phyloP scores from a whole-genome alignment of 2,888 invertebrate genomes.

The Liodrosophila aerea region DNA sequence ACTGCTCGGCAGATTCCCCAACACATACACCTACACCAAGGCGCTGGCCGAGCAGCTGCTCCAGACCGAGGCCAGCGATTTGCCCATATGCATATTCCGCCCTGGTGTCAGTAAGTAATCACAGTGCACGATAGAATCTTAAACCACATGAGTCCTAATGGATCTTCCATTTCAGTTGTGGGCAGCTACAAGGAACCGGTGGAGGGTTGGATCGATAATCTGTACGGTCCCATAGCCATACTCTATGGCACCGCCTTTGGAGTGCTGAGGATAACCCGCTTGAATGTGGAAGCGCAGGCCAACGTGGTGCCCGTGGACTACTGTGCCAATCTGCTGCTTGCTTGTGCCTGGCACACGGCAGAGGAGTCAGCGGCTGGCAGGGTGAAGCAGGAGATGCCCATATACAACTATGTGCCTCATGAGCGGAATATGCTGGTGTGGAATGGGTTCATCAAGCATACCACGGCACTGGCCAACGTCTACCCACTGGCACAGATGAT shows the following conservation, averaged over 20 bases:
- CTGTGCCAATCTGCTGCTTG: slow-evolving; percentile 82
- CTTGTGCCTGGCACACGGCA: slow-evolving; percentile 82
- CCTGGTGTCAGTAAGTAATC: slow-evolving; percentile 86
- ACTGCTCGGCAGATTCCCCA: slow-evolving; percentile 83
- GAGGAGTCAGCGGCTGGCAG: background rate
- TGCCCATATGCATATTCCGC: slow-evolving; percentile 87
- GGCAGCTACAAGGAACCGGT: slow-evolving; percentile 84
- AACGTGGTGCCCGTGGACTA: slow-evolving; percentile 83
- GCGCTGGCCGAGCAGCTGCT: slow-evolving; percentile 87
- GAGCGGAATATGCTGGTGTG: slow-evolving; percentile 91
- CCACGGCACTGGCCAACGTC: slow-evolving; percentile 81
- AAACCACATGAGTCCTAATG: too few relatives aligned
- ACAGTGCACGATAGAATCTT: too few relatives aligned
- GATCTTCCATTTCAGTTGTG: slow-evolving; percentile 47
- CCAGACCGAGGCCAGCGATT: slow-evolving; percentile 83
- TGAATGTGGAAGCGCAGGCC: slow-evolving; percentile 75
- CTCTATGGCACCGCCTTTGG: slow-evolving; percentile 85
- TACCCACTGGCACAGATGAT: slow-evolving; percentile 86
- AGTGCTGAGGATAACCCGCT: slow-evolving; percentile 82
- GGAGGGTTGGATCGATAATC: slow-evolving; percentile 88
- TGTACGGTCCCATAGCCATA: slow-evolving; percentile 85
- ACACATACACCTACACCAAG: slow-evolving; percentile 89
- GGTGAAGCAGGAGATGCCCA: slow-evolving; percentile 33
- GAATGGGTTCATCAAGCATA: slow-evolving; percentile 85
- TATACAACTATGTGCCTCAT: slow-evolving; percentile 93